Base-by-base conservation (phyloP, 2,113 vertebrate genomes). In the Climacteris rufus region DNA sequence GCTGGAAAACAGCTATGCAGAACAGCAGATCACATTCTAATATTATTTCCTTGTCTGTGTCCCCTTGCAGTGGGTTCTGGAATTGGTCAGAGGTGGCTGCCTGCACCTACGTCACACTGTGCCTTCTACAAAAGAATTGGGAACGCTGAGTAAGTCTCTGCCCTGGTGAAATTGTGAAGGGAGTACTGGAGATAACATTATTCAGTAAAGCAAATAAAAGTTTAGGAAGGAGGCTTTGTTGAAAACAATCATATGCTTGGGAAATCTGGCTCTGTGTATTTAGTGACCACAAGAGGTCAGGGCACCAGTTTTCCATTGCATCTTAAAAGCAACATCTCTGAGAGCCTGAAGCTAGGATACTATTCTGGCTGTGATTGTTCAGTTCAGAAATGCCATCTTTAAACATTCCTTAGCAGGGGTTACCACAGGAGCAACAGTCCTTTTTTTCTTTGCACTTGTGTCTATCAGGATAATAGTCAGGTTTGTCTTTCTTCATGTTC, bases 271-370 rank as follows among this genome's bases (percentile, higher is more conserved):
- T 89, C 52, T 69, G 49, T 87, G 52, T 87, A 76, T 89, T 89
- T 71, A 90, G 86, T 95, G 94, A 93, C 95, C 94, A 95, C 94
- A 93, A 96, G 90, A 96, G 94, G 94, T 96, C 94, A 94, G 94
- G 92, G 84, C 69, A 71, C 72, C 88, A 47, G 94, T 81, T 94
- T 90, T 78, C 65, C 83, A 39, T 27, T 57, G 77, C 76, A 82
- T 87, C 83, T 88, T 90, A 82, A 96, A 93, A 90, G 65, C 72
- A 50, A 11, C n/a, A 15, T 52, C n/a, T 66, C 45, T 4, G 39
- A 60, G 53, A 96, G 88, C 68, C 85, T 53, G 60, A 25, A 90
- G 85, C 92, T 53, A 92, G 56, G 60, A 74, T 40, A 25, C 49
- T 88, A 20, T 93, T 90, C 89, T 54, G 87, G 64, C 49, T 68